phyloP scores from a whole-genome alignment of 2,797 vertebrate genomes.

The Cygnus olor region DNA sequence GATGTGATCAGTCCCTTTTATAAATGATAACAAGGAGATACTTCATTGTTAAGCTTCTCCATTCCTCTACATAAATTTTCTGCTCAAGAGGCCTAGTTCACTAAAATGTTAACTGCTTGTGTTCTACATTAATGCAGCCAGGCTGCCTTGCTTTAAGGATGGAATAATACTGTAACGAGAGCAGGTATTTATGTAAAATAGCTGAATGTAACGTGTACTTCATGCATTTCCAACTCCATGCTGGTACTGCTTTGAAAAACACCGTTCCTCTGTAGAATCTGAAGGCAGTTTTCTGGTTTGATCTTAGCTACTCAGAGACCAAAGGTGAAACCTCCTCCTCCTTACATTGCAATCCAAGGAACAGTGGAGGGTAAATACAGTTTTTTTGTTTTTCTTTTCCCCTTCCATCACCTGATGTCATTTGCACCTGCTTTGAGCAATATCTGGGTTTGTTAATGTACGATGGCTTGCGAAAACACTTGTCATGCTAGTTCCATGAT shows the following conservation, averaged over 20 bases:
- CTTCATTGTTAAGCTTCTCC: background rate
- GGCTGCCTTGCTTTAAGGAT: background rate
- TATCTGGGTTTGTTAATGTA: background rate
- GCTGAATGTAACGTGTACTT: background rate
- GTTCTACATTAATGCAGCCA: background rate
- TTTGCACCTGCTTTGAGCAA: background rate
- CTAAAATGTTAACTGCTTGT: background rate
- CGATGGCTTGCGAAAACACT: background rate
- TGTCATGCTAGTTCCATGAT: background rate
- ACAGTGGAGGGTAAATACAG: background rate
- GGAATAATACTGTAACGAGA: background rate
- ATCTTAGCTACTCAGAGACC: slow-evolving; percentile 30
- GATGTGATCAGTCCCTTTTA: background rate
- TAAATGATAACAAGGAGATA: background rate
- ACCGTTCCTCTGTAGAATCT: background rate
- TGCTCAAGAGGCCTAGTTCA: background rate
- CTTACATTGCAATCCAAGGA: background rate
- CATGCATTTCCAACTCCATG: background rate
- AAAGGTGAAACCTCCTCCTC: background rate
- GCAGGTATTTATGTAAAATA: background rate
- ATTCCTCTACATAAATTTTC: background rate
- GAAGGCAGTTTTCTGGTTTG: slow-evolving; percentile 17
- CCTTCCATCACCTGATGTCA: background rate
- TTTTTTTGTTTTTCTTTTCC: background rate
- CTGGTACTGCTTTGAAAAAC: background rate